A percentile compares a stretch with the other conserved stretches of the same genome.
Evolutionary conservation across 2,797 vertebrate genomes (phyloP).

Genomic region (Gymnothorax javanicus): DNA sequence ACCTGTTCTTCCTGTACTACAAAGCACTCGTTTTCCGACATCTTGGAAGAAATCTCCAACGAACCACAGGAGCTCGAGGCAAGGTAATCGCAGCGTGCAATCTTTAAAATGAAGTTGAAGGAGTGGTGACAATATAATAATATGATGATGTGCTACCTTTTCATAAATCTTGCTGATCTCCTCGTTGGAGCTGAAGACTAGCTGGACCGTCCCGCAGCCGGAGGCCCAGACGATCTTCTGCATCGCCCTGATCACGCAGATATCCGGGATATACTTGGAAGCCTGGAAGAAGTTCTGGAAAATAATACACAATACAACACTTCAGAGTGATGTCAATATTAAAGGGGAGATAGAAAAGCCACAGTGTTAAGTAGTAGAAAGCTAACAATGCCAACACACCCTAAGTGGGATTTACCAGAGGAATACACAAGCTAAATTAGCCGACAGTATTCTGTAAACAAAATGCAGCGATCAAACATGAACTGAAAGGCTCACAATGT

Average conservation of each 20-base stretch:
- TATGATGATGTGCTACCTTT: constrained; percentile 74
- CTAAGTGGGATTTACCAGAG: neutral
- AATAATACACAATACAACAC: neutral
- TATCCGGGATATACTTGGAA: constrained; percentile 98
- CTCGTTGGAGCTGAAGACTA: constrained; percentile 97
- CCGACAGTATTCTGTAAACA: neutral
- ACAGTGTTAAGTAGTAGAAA: neutral
- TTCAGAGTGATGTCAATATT: neutral
- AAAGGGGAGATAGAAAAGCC: neutral
- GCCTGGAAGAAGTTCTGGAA: constrained; percentile 84
- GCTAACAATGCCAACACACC: neutral
- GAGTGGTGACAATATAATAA: neutral
- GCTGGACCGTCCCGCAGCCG: constrained; percentile 93
- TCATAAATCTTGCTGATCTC: constrained; percentile 99
- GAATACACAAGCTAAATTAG: neutral
- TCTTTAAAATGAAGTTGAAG: neutral
- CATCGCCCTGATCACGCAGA: constrained; percentile 95
- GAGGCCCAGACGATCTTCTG: constrained; percentile 99
- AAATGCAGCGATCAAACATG: neutral
- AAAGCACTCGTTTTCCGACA: neutral
- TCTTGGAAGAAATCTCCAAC: neutral
- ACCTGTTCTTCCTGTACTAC: no score
- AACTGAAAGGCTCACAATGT: neutral
- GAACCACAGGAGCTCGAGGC: neutral
- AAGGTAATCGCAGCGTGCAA: neutral